Percentiles rank a stretch among this genome's conserved stretches.
phyloP scores from a whole-genome alignment of 2,797 vertebrate genomes.

The Lepilemur ruficaudatus region DNA sequence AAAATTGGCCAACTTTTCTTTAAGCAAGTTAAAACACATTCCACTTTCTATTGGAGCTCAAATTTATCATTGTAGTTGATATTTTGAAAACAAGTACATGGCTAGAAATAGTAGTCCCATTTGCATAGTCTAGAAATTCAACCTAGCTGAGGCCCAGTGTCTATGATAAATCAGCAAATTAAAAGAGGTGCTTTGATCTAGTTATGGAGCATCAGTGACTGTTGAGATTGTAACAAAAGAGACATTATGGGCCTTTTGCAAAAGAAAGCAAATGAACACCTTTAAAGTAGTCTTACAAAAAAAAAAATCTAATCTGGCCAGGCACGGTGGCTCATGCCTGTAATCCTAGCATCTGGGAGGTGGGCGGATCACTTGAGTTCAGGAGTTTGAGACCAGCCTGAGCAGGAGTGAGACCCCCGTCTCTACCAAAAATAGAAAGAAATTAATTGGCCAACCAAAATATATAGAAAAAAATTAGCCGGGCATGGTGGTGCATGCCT shows the following conservation, averaged over 20 bases:
- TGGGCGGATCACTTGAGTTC: too few relatives aligned
- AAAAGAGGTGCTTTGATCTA: background rate
- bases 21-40: background rate
- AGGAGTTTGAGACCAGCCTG: too few relatives aligned
- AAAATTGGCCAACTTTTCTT: background rate
- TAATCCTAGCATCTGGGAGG: too few relatives aligned
- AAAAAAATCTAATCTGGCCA: background rate
- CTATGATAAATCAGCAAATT: background rate
- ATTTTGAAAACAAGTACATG: conserved; percentile 1
- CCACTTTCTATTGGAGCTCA: background rate
- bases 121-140: background rate
- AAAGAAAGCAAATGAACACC: background rate
- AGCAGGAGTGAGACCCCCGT: too few relatives aligned
- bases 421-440: too few relatives aligned
- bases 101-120: background rate
- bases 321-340: too few relatives aligned
- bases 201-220: background rate
- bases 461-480: too few relatives aligned
- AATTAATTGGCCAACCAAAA: too few relatives aligned
- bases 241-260: background rate
- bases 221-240: background rate
- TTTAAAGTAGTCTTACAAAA: background rate
- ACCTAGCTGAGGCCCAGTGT: background rate
- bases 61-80: background rate
- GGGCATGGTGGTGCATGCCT: too few relatives aligned